Conservation (phyloP, 2,113 vertebrate species). For the Erythrocercus mccallii region DNA sequence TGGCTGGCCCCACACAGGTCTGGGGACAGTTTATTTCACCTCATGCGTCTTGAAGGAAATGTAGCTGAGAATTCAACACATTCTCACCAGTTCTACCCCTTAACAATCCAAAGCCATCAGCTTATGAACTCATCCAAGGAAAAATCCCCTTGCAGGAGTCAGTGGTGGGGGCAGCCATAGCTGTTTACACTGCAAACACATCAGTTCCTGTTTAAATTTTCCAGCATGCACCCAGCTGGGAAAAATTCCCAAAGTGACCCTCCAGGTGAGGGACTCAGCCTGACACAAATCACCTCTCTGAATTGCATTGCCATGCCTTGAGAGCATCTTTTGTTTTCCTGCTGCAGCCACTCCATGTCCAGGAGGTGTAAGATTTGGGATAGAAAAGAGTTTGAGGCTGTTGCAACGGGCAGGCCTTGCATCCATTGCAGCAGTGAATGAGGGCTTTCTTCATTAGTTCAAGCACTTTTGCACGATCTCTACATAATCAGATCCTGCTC, state of each 20-base stretch:
- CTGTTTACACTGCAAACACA: not conserved
- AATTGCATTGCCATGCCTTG: no score
- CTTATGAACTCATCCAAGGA: not conserved
- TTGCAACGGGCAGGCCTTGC: not conserved
- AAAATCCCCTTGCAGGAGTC: not conserved
- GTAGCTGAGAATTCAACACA: not conserved
- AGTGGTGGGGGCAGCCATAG: not conserved
- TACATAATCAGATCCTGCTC: not conserved
- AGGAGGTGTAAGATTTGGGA: not conserved
- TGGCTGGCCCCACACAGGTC: not conserved
- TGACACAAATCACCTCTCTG: not conserved
- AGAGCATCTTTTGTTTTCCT: not conserved
- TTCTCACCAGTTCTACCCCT: not conserved
- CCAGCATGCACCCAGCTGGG: not conserved
- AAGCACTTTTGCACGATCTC: not conserved
- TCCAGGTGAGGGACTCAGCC: not conserved
- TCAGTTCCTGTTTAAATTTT: not conserved
- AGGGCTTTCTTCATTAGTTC: not conserved
- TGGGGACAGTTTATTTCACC: not conserved
- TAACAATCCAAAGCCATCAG: not conserved
- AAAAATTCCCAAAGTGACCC: not conserved
- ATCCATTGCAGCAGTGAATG: not conserved
- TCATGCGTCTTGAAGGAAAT: not conserved
- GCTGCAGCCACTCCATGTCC: not conserved
- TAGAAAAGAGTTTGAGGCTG: not conserved